Evolutionary conservation across 1,140 invertebrate species (phyloP).

Genomic region (Zeugodacus cucurbitae): DNA sequence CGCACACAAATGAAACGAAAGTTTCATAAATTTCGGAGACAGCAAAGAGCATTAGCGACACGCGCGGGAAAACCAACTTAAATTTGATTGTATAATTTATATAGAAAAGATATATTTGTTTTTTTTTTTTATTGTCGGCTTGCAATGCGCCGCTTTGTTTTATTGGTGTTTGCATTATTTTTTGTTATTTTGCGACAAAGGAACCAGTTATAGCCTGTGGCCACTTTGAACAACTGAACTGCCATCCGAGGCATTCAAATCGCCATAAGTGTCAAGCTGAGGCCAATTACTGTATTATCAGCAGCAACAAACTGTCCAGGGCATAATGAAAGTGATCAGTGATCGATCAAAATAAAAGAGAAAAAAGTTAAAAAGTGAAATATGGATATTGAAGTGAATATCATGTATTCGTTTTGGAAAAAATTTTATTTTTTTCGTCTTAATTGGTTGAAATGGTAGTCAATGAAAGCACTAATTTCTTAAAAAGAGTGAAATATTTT

Average conservation of each 20-base stretch:
- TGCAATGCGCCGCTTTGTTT: too few relatives aligned
- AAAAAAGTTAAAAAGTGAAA: neutral
- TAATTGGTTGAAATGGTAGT: too few relatives aligned
- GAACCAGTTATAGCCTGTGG: neutral
- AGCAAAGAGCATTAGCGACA: neutral
- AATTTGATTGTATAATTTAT: neutral
- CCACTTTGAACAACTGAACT: neutral
- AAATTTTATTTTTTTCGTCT: too few relatives aligned
- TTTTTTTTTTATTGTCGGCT: neutral
- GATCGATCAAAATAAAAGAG: neutral
- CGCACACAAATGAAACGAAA: neutral
- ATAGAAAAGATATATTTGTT: neutral
- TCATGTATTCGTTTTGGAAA: too few relatives aligned
- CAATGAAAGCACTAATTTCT: too few relatives aligned
- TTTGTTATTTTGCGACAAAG: neutral
- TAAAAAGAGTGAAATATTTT: too few relatives aligned
- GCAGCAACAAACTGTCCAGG: neutral
- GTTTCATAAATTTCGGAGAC: conserved; percentile 16
- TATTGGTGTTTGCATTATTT: too few relatives aligned
- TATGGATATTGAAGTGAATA: neutral
- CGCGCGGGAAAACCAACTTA: neutral
- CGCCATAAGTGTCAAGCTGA: neutral
- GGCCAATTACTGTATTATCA: neutral
- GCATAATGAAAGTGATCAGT: neutral
- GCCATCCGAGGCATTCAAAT: neutral